Base-by-base conservation (phyloP, 1,140 invertebrate species). In the Pteromalus puparum region DNA sequence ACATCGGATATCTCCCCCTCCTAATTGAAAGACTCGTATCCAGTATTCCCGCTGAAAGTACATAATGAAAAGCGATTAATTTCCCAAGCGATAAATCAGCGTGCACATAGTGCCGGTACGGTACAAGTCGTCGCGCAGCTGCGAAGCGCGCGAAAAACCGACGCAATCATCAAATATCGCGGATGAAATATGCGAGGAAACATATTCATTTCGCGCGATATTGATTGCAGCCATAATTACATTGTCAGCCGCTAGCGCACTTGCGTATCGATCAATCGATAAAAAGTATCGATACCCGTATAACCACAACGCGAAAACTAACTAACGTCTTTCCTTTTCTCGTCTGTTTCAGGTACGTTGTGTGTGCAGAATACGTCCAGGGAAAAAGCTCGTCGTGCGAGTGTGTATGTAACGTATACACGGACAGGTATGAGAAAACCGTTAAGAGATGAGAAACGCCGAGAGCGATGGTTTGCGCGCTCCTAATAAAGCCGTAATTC, bases 401-500 rank as follows among this genome's bases (percentile, higher is more conserved):
- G 10, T 12, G 9, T 10, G 67, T 15, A 10, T 5, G 26, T 68
- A 68, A 26, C 9, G n/a, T n/a, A 21, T 26, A 68, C 15, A 26
- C 1, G 15, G 24, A 42, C n/a, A 61, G 30, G 67, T 46, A 72
- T 28, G 42, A 30, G 67, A 79, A 81, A 70, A 15, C n/a, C 78
- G 46, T 42, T 67, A 76, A 76, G 30, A 42, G 81, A 28, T 74
- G 68, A 73, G 46, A 61, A 24, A 61, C 9, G 70, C 70, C 34
- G 67, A n/a, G 13, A 61, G 53, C 53, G 18, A 5, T 7, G 18
- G 2, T 65, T 21, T 34, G 21, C 21, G 26, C 12, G 30, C 18
- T 48, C 81, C 53, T 82, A 82, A 82, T 82, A 67, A 74, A 82
- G 73, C 53, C 42, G 53, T 75, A 82, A 82, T 82, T 82, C 81